A percentile compares a stretch with the other conserved stretches of the same genome.
These are phyloP conservation scores for Empis stercorea DNA, from an alignment of 2,888 invertebrate species.

Conservation along the genomic window DNA sequence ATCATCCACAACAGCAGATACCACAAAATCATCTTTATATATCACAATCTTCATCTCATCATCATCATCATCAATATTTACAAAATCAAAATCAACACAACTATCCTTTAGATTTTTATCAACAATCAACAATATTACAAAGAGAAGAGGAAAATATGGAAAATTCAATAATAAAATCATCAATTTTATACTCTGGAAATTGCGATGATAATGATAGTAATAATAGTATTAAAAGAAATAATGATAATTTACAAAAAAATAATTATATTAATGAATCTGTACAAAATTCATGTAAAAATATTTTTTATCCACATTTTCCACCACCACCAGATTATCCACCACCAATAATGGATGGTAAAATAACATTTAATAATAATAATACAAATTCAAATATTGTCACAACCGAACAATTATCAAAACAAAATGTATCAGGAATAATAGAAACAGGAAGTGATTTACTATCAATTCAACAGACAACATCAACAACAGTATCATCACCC, in stretches of 20 bases:
- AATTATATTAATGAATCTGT: slow-evolving; percentile 14
- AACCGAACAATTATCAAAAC: too few species aligned
- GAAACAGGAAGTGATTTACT: too few species aligned
- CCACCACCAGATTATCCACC: slow-evolving; percentile 57
- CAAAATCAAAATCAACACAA: slow-evolving; percentile 14
- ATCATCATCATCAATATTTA: slow-evolving; percentile 16
- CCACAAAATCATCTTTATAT: slow-evolving; percentile 17
- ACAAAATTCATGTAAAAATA: slow-evolving; percentile 9
- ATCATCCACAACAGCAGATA: slow-evolving; percentile 14
- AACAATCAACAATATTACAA: slow-evolving; percentile 18
- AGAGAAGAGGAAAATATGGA: slow-evolving; percentile 11
- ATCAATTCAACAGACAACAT: too few species aligned
- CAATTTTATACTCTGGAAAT: slow-evolving; percentile 1
- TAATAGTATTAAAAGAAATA: slow-evolving; percentile 14
- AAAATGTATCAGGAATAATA: too few species aligned
- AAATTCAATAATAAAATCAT: slow-evolving; percentile 12
- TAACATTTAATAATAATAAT: not conserved
- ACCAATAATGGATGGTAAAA: slow-evolving; percentile 29
- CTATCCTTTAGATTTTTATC: slow-evolving; percentile 10
- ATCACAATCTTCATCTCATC: slow-evolving; percentile 18
- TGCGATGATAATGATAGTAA: too few species aligned
- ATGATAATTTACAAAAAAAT: slow-evolving; percentile 4
- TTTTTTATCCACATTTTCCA: slow-evolving; percentile 38
- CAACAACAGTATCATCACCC: not conserved
- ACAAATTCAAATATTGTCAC: not conserved